Conservation (phyloP, 2,888 invertebrate species). For the Acrocyrtus sp. region DNA sequence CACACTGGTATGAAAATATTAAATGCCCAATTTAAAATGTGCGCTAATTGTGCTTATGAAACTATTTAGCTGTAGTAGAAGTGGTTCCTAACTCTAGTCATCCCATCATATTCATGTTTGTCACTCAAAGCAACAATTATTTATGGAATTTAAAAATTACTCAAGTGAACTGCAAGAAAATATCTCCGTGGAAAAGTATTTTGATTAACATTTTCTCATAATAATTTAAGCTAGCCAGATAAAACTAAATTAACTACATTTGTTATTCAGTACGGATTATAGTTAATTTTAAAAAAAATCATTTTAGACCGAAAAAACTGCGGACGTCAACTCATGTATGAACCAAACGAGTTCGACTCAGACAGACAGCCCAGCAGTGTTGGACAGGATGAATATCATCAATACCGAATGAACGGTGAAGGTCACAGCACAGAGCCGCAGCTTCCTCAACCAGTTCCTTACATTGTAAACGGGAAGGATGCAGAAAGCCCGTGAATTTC, state of each 20-base stretch:
- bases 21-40: too few relatives aligned
- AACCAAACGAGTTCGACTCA: slow-evolving; percentile 44
- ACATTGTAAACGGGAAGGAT: slow-evolving; percentile 58
- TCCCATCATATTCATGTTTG: slow-evolving; percentile 54
- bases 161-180: slow-evolving; percentile 52
- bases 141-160: slow-evolving; percentile 55
- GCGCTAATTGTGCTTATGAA: too few relatives aligned
- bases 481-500: slow-evolving; percentile 56
- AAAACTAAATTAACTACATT: background rate
- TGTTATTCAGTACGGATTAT: background rate
- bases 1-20: slow-evolving; percentile 51
- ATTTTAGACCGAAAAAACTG: slow-evolving; percentile 49
- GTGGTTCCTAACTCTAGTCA: slow-evolving; percentile 47
- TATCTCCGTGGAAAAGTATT: slow-evolving; percentile 59
- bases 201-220: too few relatives aligned
- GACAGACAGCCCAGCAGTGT: slow-evolving; percentile 13
- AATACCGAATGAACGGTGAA: background rate
- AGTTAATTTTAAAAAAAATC: background rate
- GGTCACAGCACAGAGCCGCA: background rate
- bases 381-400: slow-evolving; percentile 1
- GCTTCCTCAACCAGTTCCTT: slow-evolving; percentile 13
- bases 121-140: slow-evolving; percentile 49
- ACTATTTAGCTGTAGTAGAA: slow-evolving; percentile 55
- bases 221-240: too few relatives aligned
- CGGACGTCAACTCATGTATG: slow-evolving; percentile 59